Evolutionary conservation across 2,113 vertebrate genomes (phyloP).

Genomic region (Ardeotis arabs): DNA sequence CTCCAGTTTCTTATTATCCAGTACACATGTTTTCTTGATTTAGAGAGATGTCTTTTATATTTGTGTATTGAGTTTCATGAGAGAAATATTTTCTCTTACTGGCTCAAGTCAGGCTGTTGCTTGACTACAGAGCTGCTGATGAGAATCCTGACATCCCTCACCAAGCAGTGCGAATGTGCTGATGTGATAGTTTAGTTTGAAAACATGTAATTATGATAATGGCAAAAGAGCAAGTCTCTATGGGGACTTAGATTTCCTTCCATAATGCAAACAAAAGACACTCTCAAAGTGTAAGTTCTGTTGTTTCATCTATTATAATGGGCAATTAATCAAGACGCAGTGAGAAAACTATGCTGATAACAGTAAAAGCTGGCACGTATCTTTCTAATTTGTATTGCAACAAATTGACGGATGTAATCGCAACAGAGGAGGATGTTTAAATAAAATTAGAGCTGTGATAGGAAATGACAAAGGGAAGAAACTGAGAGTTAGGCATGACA

Average conservation of each 20-base stretch:
- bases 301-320: slow-evolving; percentile 51
- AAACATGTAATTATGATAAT: slow-evolving; percentile 52
- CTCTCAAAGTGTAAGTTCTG: slow-evolving; percentile 18
- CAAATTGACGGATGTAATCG: slow-evolving; percentile 46
- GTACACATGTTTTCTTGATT: neutral
- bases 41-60: neutral
- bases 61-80: neutral
- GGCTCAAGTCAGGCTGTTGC: neutral
- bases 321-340: slow-evolving; percentile 19
- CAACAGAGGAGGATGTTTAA: slow-evolving; percentile 23
- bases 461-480: slow-evolving; percentile 1
- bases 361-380: neutral
- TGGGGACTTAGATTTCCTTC: slow-evolving; percentile 29
- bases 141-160: neutral
- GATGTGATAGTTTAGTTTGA: neutral
- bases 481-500: neutral
- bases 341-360: slow-evolving; percentile 20
- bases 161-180: neutral
- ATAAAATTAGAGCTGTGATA: slow-evolving; percentile 37
- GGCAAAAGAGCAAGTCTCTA: slow-evolving; percentile 12
- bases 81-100: neutral
- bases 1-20: neutral
- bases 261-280: slow-evolving; percentile 37
- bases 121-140: neutral
- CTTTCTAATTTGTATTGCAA: slow-evolving; percentile 36